These are phyloP conservation scores for Acleris literana DNA, from an alignment of 2,888 invertebrate species.

Conservation along the genomic window DNA sequence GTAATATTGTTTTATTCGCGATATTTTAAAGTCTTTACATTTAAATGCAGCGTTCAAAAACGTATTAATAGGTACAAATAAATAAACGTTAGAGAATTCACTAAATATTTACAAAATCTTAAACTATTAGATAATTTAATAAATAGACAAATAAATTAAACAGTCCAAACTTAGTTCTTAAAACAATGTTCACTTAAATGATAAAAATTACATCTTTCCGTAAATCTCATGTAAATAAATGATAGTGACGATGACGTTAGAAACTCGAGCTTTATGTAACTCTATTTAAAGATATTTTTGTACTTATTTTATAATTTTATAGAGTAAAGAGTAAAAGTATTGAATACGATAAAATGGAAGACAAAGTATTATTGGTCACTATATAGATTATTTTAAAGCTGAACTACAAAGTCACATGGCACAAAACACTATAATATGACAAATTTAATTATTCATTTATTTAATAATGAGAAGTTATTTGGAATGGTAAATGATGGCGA, in stretches of 20 bases:
- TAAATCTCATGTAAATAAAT: constrained; percentile 38
- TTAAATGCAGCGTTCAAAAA: constrained; percentile 31
- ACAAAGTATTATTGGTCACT: constrained; percentile 44
- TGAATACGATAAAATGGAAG: constrained; percentile 48
- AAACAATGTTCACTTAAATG: constrained; percentile 48
- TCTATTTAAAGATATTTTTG: constrained; percentile 42
- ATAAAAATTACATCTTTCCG: constrained; percentile 40
- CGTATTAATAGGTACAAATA: constrained; percentile 25
- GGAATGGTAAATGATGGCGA: too few relatives aligned
- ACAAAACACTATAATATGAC: background rate
- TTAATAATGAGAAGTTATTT: too few relatives aligned
- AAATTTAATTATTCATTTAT: too few relatives aligned
- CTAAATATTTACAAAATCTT: constrained; percentile 75
- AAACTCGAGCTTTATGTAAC: background rate
- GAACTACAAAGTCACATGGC: background rate
- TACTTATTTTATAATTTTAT: constrained; percentile 45
- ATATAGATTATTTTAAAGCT: constrained; percentile 7
- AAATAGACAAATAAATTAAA: constrained; percentile 76
- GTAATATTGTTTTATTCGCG: too few relatives aligned
- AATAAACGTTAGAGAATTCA: constrained; percentile 51
- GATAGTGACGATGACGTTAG: constrained; percentile 16
- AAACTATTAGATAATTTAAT: constrained; percentile 59
- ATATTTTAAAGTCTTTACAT: constrained; percentile 24
- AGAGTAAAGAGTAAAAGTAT: constrained; percentile 40
- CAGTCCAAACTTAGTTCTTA: constrained; percentile 59